These are phyloP conservation scores for Panagrolaimus sp. DNA, from an alignment of 1,140 invertebrate genomes.

Conservation along the genomic window DNA sequence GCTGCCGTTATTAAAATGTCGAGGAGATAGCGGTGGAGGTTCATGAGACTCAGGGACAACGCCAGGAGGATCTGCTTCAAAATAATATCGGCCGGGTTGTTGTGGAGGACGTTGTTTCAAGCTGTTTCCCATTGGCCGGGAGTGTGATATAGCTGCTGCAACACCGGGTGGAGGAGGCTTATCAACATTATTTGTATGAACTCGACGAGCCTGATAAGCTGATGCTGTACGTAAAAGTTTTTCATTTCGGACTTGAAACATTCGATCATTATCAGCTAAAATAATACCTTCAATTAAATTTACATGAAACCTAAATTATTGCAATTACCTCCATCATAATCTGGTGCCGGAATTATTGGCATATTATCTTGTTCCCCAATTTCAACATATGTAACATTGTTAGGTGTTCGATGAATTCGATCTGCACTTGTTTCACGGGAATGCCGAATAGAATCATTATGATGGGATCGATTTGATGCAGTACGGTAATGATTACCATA, in stretches of 20 bases:
- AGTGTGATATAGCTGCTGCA: not conserved
- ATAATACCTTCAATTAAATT: not conserved
- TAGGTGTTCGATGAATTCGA: constrained; percentile 34
- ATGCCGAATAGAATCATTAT: constrained; percentile 12
- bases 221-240: not conserved
- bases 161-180: not conserved
- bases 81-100: not conserved
- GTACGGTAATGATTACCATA: constrained; percentile 9
- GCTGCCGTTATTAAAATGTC: not conserved
- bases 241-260: not conserved
- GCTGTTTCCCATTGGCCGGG: not conserved
- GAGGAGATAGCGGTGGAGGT: not conserved
- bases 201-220: not conserved
- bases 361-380: constrained; percentile 15
- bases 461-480: not conserved
- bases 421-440: constrained; percentile 23
- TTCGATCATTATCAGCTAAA: not conserved
- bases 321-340: constrained; percentile 28
- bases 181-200: not conserved
- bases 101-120: not conserved
- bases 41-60: not conserved
- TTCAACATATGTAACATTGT: constrained; percentile 40
- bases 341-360: constrained; percentile 25
- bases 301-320: not conserved
- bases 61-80: constrained; percentile 3